A percentile compares a stretch with the other conserved stretches of the same genome.
phyloP scores from a whole-genome alignment of 1,140 invertebrate genomes.

The Philaenus spumarius region DNA sequence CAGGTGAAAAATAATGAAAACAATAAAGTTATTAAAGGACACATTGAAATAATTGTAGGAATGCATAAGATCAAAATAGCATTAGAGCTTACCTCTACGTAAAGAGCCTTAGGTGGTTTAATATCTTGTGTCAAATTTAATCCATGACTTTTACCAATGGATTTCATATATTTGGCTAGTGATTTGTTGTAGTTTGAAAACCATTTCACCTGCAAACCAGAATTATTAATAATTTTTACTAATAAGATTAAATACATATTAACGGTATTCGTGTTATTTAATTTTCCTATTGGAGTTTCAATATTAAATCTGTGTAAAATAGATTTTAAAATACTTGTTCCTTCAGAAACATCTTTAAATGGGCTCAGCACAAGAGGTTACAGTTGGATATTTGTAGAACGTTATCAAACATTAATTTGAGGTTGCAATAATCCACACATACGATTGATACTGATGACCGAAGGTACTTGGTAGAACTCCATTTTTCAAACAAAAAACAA shows the following conservation, averaged over 20 bases:
- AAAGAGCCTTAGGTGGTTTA: slow-evolving; percentile 87
- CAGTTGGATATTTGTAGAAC: too few relatives aligned
- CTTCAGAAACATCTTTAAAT: too few relatives aligned
- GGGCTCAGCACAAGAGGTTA: too few relatives aligned
- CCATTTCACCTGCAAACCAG: slow-evolving; percentile 58
- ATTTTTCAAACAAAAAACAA: too few relatives aligned
- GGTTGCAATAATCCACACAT: neutral
- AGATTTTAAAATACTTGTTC: neutral
- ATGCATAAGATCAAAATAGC: too few relatives aligned
- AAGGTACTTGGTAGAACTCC: too few relatives aligned
- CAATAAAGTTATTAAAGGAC: too few relatives aligned
- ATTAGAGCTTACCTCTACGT: slow-evolving; percentile 84
- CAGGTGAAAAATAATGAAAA: too few relatives aligned
- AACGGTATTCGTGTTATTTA: neutral
- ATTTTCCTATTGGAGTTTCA: neutral
- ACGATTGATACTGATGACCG: too few relatives aligned
- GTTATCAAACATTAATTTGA: neutral
- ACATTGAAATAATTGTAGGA: too few relatives aligned
- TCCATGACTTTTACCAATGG: slow-evolving; percentile 65
- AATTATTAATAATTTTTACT: neutral
- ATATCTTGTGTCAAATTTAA: slow-evolving; percentile 83
- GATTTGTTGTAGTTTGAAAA: slow-evolving; percentile 82
- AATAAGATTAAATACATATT: neutral
- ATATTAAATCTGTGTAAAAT: too few relatives aligned
- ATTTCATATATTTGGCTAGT: slow-evolving; percentile 83